phyloP scores from a whole-genome alignment of 2,888 invertebrate genomes.

The Saturnia pavonia region DNA sequence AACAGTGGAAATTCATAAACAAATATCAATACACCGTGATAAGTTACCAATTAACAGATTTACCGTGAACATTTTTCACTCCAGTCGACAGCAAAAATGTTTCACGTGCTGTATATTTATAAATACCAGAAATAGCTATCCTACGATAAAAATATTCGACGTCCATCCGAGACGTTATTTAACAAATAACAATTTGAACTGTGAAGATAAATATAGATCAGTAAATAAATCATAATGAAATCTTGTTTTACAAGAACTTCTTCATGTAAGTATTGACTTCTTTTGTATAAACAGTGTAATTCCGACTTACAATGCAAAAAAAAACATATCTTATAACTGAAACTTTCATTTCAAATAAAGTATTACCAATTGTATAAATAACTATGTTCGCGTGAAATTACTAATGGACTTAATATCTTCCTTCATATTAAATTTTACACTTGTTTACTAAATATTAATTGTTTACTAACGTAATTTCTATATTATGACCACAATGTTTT shows the following conservation, averaged over 20 bases:
- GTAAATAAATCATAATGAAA: slow-evolving; percentile 28
- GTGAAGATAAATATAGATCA: background rate
- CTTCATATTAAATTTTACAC: too few relatives aligned
- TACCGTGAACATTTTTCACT: background rate
- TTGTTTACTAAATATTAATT: too few relatives aligned
- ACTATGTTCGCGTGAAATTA: too few relatives aligned
- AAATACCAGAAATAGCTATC: slow-evolving; percentile 14
- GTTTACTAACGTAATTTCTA: too few relatives aligned
- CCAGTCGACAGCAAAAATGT: background rate
- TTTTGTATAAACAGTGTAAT: background rate
- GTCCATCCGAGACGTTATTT: background rate
- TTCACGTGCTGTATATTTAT: slow-evolving; percentile 7
- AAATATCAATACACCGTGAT: background rate
- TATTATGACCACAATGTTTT: too few relatives aligned
- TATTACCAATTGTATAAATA: too few relatives aligned
- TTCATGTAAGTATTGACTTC: slow-evolving; percentile 23
- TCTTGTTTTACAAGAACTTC: slow-evolving; percentile 53
- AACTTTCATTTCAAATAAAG: too few relatives aligned
- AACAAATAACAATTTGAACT: background rate
- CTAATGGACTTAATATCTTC: too few relatives aligned
- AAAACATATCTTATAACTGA: too few relatives aligned
- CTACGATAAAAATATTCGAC: slow-evolving; percentile 8
- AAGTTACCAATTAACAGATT: background rate
- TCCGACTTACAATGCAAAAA: background rate
- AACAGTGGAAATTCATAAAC: background rate